These are phyloP conservation scores for Bilobella aurantiaca DNA, from an alignment of 1,140 invertebrate genomes.

Conservation along the genomic window DNA sequence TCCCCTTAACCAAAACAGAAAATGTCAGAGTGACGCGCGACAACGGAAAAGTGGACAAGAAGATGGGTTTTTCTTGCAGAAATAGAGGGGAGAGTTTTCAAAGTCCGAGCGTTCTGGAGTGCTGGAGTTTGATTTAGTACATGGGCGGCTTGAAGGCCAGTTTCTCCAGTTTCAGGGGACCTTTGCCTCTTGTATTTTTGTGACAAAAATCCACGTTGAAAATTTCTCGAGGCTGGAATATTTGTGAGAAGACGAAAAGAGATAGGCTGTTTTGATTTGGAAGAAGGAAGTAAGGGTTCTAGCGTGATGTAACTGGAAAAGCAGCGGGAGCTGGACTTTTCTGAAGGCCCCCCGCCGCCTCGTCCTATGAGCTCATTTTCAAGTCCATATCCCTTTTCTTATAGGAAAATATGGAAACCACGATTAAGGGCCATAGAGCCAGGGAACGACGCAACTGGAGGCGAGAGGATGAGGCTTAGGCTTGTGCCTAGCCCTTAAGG, in stretches of 20 bases:
- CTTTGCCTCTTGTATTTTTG: not conserved
- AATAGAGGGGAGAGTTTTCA: too few species aligned
- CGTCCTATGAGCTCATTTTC: constrained; percentile 22
- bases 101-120: not conserved
- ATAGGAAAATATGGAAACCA: not conserved
- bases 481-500: too few species aligned
- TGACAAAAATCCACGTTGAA: not conserved
- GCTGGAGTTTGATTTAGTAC: not conserved
- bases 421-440: not conserved
- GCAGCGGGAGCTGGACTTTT: constrained; percentile 27
- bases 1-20: too few species aligned
- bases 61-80: too few species aligned
- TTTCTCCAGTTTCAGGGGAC: not conserved
- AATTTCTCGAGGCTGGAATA: too few species aligned
- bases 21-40: too few species aligned
- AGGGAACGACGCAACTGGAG: too few species aligned
- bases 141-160: not conserved
- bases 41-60: too few species aligned
- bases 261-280: not conserved
- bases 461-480: too few species aligned
- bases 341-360: constrained; percentile 20
- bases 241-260: too few species aligned
- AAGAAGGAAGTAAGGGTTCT: not conserved
- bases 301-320: constrained; percentile 24
- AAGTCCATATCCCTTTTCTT: constrained; percentile 23